These are phyloP conservation scores for Etheostoma nigrum DNA, from an alignment of 2,797 vertebrate species.

Conservation along the genomic window DNA sequence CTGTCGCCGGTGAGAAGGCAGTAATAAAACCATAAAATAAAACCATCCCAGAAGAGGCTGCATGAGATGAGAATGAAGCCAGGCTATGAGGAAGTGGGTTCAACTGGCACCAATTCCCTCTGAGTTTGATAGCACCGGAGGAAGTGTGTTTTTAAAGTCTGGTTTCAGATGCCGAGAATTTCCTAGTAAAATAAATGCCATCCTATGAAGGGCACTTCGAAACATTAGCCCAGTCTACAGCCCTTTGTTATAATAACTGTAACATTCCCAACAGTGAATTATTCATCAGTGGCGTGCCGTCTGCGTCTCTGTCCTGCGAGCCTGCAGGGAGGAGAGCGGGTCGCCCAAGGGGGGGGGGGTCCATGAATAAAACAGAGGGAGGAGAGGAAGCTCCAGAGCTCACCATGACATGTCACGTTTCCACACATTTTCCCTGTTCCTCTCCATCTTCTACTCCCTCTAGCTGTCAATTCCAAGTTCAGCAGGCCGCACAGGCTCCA, in stretches of 20 bases:
- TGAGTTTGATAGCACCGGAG: neutral
- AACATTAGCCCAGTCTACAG: constrained; percentile 22
- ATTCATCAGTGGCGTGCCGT: constrained; percentile 30
- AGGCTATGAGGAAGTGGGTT: constrained; percentile 17
- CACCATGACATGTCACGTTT: neutral
- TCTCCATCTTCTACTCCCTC: constrained; percentile 20
- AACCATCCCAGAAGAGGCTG: neutral
- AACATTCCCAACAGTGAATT: constrained; percentile 15
- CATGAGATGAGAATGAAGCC: neutral
- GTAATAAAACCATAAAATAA: neutral
- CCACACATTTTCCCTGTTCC: neutral
- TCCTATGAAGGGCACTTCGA: constrained; percentile 5
- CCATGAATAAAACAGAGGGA: constrained; percentile 39
- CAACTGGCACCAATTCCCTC: too few relatives aligned
- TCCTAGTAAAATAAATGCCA: constrained; percentile 46
- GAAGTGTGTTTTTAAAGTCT: neutral
- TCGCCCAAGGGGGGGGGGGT: neutral
- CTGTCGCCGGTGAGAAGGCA: too few relatives aligned
- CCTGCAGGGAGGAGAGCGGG: neutral
- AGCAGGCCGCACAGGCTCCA: constrained; percentile 7
- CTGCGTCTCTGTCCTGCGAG: neutral
- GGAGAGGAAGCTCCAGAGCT: constrained; percentile 13
- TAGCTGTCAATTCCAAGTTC: constrained; percentile 16
- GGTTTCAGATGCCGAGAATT: constrained; percentile 13
- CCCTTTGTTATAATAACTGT: neutral